Evolutionary conservation across 2,113 vertebrate genomes (phyloP), one percentile per base, ranked within the genome.

Genomic region (Spea bombifrons): DNA sequence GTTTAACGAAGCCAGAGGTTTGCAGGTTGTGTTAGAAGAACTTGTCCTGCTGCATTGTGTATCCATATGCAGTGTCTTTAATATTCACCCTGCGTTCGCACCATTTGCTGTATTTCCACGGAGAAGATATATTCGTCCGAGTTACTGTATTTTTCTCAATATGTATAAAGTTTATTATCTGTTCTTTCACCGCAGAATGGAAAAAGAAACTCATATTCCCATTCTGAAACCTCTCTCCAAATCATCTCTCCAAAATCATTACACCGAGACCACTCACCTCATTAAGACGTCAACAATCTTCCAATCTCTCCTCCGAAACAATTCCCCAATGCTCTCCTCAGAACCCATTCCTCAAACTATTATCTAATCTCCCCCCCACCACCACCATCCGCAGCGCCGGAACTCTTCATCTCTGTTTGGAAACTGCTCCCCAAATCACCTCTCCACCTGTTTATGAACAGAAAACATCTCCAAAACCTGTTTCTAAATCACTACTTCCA

Each of bases 121-220:
- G 55, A 12, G 55, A 59, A 59, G 55, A 59, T 59, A 8, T 59
- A 59, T 59, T 59, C 15, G 4, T 13, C 55, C 7, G 55, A 10
- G 9, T 59, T 59, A 59, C 55, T 59, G 55, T 59, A 59, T 59
- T 59, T 59, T 59, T 13, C 55, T 59, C 55, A 59, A 59, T 59
- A 59, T 59, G 55, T 59, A 59, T 59, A 59, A 59, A 59, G 55
- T 59, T 59, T 59, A 59, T 59, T 59, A 59, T 59, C 55, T 59
- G 10, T 59, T 59, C 10, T 59, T 59, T 59, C 55, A 13, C 55
- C 55, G 10, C 55, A 5, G 55, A 59, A 59, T 13, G 55, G 1
- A 13, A 13, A 59, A 59, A 59, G 55, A 59, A 59, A 9, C 9
- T 52, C 50, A 10, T 10, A 52, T 52, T 52, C 9, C 50, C 9